Conservation (phyloP, 35 echinoderm and acorn worm species). For the Eucidaris tribuloides region DNA sequence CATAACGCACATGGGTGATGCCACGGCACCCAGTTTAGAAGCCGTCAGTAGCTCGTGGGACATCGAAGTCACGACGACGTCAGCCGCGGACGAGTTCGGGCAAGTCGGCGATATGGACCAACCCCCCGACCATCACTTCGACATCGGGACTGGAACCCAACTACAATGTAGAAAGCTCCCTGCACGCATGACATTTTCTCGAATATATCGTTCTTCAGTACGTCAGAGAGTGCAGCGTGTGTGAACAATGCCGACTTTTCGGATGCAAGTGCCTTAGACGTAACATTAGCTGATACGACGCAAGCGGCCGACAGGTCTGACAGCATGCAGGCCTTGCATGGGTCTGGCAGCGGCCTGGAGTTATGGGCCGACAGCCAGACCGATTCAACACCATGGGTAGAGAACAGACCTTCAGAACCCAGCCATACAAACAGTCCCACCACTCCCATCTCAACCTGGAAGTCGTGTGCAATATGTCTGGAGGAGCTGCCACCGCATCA, state of each 20-base stretch:
- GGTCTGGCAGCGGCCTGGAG: constrained; percentile 3
- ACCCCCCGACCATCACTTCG: background rate
- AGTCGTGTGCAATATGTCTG: constrained; percentile 89
- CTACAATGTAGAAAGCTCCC: background rate
- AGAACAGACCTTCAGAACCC: constrained; percentile 25
- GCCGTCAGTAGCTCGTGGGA: constrained; percentile 40
- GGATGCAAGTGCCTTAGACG: background rate
- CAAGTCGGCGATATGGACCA: background rate
- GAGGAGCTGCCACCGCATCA: constrained; percentile 87
- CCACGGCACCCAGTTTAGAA: constrained; percentile 20
- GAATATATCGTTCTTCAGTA: constrained; percentile 33
- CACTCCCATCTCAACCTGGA: constrained; percentile 67
- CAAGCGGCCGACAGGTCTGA: background rate
- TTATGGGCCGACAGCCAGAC: background rate
- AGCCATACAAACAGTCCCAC: constrained; percentile 50
- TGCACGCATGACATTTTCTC: constrained; percentile 37
- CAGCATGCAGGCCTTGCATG: constrained; percentile 1
- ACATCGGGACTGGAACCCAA: background rate
- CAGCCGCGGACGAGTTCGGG: background rate
- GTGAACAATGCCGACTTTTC: background rate
- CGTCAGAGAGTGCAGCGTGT: background rate
- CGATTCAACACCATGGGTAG: constrained; percentile 8
- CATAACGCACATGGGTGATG: constrained; percentile 19
- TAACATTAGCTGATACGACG: background rate
- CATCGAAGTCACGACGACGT: background rate